Percentiles rank a stretch among this genome's conserved stretches.
These are phyloP conservation scores for Myotis findleyi DNA, from an alignment of 2,797 vertebrate genomes.

Conservation along the genomic window DNA sequence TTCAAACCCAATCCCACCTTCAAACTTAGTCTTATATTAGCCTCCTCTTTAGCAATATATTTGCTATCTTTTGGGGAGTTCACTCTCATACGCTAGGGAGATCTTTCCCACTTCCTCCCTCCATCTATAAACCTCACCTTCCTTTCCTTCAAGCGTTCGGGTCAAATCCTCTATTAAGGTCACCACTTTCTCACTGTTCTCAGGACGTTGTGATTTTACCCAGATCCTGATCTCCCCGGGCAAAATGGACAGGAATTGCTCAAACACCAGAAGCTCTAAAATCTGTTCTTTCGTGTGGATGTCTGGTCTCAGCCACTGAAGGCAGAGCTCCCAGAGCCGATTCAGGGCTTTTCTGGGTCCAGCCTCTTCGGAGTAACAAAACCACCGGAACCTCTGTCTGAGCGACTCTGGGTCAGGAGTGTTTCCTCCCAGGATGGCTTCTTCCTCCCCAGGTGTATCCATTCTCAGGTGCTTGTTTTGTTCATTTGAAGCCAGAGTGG, in stretches of 20 bases:
- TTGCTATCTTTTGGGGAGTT: not conserved
- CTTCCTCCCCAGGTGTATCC: not conserved
- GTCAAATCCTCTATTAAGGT: conserved; percentile 75
- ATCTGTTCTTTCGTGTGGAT: conserved; percentile 80
- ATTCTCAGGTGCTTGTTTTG: conserved; percentile 2
- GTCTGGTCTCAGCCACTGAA: conserved; percentile 80
- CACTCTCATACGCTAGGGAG: not conserved
- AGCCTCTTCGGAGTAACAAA: conserved; percentile 72
- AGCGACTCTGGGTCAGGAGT: conserved; percentile 60
- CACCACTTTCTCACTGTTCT: conserved; percentile 67
- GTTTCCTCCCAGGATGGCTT: not conserved
- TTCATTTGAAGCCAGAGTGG: not conserved
- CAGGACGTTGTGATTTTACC: conserved; percentile 76
- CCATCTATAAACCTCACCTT: conserved; percentile 67
- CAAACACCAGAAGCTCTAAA: conserved; percentile 78
- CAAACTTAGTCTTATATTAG: not conserved
- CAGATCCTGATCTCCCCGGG: conserved; percentile 77
- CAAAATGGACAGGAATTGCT: conserved; percentile 77
- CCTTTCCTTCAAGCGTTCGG: conserved; percentile 63
- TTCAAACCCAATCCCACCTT: not conserved
- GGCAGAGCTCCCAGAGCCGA: conserved; percentile 77
- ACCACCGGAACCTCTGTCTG: conserved; percentile 76
- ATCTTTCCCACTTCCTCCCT: not conserved
- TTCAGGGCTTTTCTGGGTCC: conserved; percentile 78
- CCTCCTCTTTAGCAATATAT: not conserved